Percentiles rank a stretch among this genome's conserved stretches.
phyloP scores from a whole-genome alignment of 2,797 vertebrate species.

The Sebastolobus alascanus region DNA sequence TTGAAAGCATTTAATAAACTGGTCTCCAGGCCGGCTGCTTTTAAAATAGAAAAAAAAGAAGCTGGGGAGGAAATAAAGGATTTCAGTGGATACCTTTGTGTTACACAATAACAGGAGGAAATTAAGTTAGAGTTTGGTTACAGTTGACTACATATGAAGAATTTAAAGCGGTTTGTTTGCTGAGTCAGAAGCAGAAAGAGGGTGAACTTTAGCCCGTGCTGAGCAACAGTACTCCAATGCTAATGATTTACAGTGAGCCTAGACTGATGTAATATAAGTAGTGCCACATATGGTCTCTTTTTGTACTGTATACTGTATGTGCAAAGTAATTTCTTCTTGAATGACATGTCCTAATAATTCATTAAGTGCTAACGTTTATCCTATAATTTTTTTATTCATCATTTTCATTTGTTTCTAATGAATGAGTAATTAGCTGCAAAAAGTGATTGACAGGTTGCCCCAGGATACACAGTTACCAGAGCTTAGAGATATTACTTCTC shows the following conservation, averaged over 20 bases:
- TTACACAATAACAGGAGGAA: not conserved
- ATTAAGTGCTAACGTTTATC: constrained; percentile 38
- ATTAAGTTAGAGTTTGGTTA: not conserved
- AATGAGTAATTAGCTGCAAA: constrained; percentile 62
- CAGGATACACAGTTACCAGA: constrained; percentile 22
- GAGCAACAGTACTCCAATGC: not conserved
- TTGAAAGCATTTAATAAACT: constrained; percentile 47
- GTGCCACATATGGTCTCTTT: not conserved
- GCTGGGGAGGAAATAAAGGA: not conserved
- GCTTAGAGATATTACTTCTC: constrained; percentile 42
- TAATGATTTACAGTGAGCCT: constrained; percentile 68
- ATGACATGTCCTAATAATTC: constrained; percentile 57
- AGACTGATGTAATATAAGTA: not conserved
- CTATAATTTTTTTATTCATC: constrained; percentile 44
- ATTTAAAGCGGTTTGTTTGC: constrained; percentile 16
- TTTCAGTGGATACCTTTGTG: not conserved
- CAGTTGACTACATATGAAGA: not conserved
- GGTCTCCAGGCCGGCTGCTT: constrained; percentile 24
- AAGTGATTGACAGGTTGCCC: constrained; percentile 65
- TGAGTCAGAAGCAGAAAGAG: not conserved
- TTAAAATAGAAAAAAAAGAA: constrained; percentile 34
- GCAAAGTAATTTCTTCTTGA: constrained; percentile 28
- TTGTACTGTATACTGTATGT: not conserved
- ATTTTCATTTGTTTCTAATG: constrained; percentile 68
- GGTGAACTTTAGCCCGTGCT: constrained; percentile 59